phyloP scores from a whole-genome alignment of 2,888 invertebrate genomes.

The Patella pellucida region DNA sequence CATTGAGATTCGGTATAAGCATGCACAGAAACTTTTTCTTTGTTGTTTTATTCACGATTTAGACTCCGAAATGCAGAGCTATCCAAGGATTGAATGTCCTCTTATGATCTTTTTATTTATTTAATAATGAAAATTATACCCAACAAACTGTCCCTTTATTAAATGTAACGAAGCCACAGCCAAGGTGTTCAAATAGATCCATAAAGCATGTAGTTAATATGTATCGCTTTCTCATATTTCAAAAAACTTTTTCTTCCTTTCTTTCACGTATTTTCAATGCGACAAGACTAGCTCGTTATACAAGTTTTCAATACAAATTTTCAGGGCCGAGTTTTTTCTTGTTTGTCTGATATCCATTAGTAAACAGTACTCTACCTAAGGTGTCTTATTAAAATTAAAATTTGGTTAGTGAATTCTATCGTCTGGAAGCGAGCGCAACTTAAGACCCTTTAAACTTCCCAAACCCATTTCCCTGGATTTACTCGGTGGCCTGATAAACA shows the following conservation, averaged over 20 bases:
- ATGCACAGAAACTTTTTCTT: too few species aligned
- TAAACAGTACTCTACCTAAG: not conserved
- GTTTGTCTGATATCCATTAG: not conserved
- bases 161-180: too few species aligned
- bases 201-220: too few species aligned
- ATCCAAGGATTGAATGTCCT: too few species aligned
- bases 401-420: conserved; percentile 1
- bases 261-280: not conserved
- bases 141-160: too few species aligned
- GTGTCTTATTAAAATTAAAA: conserved; percentile 6
- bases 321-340: not conserved
- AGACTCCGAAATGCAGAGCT: too few species aligned
- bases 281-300: not conserved
- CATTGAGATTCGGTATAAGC: too few species aligned
- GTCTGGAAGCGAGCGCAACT: conserved; percentile 1
- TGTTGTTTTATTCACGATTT: too few species aligned
- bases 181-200: too few species aligned
- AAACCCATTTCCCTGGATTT: conserved; percentile 12
- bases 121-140: too few species aligned
- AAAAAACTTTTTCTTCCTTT: not conserved
- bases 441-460: conserved; percentile 9
- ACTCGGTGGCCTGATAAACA: not conserved
- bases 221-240: too few species aligned
- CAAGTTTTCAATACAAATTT: not conserved
- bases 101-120: too few species aligned